Evolutionary conservation across 2,113 vertebrate genomes (phyloP).

Genomic region (cattle (Bos taurus)): ARS-UCD2.0 NC_037346.1:42387001-42387500

Average conservation of each 20-base stretch:
- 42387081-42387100: background rate
- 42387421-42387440: background rate
- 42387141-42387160: background rate
- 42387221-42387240: background rate
- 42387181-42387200: background rate
- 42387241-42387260: background rate
- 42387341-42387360: background rate
- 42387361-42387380: constrained; percentile 10
- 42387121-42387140: background rate
- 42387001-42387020: background rate
- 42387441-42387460: background rate
- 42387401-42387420: background rate
- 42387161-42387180: background rate
- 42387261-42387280: background rate
- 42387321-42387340: background rate
- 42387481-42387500: background rate
- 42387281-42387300: background rate
- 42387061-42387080: background rate
- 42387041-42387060: background rate
- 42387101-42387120: background rate
- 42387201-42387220: too few relatives aligned
- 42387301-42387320: background rate
- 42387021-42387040: background rate
- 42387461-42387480: background rate
- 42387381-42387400: constrained; percentile 28